phyloP scores from a whole-genome alignment of 2,113 vertebrate species.

The Anarhynchus alexandrinus region DNA sequence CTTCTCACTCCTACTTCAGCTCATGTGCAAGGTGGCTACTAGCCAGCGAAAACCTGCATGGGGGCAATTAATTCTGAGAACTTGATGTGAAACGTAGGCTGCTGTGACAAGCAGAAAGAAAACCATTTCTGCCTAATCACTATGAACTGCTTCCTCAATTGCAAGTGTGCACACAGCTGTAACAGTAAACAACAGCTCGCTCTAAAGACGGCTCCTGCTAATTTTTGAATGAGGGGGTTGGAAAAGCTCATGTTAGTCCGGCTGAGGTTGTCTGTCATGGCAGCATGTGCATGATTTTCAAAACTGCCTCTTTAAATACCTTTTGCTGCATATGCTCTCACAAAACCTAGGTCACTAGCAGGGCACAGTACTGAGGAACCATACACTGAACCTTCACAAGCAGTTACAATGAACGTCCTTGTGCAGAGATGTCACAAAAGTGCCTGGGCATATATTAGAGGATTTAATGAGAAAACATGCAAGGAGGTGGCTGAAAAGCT shows the following conservation, averaged over 20 bases:
- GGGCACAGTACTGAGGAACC: background rate
- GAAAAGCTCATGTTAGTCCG: background rate
- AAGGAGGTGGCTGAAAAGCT: background rate
- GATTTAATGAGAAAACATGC: background rate
- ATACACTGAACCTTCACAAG: background rate
- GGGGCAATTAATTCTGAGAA: background rate
- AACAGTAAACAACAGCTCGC: conserved; percentile 5
- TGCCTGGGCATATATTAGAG: background rate
- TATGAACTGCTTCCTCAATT: background rate
- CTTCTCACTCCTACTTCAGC: background rate
- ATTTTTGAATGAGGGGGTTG: background rate
- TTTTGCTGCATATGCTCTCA: background rate
- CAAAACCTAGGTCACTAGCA: background rate
- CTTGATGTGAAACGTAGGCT: background rate
- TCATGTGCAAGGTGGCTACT: background rate
- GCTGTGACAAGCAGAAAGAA: background rate
- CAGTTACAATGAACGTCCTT: background rate
- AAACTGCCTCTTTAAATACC: background rate
- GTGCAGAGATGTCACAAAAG: background rate
- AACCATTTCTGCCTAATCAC: background rate
- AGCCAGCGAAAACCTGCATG: background rate
- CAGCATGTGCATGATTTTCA: background rate
- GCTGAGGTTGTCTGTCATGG: background rate
- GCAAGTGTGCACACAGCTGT: background rate
- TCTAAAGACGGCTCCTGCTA: background rate